Percentiles rank a stretch among this genome's conserved stretches.
Evolutionary conservation across 23 tunicate species (phyloP).

Genomic region (Clavelina lepadiformis): DNA sequence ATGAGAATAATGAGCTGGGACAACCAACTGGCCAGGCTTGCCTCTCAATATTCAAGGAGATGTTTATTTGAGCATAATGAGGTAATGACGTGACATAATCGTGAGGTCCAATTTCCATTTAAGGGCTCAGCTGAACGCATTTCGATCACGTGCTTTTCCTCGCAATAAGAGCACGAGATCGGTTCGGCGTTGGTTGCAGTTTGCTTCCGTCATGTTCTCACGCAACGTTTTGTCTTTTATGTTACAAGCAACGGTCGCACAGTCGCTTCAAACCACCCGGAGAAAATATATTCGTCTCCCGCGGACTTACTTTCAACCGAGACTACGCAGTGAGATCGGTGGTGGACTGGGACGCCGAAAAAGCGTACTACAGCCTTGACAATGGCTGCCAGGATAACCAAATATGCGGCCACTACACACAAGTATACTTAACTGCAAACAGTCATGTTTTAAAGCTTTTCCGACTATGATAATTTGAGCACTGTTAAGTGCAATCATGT

Average conservation of each 20-base stretch:
- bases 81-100: too few species aligned
- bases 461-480: too few species aligned
- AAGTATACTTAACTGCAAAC: too few species aligned
- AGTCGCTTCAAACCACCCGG: slow-evolving; percentile 12
- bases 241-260: slow-evolving; percentile 17
- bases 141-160: too few species aligned
- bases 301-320: slow-evolving; percentile 9
- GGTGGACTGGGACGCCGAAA: slow-evolving; percentile 54
- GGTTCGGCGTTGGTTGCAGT: too few species aligned
- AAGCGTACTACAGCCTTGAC: slow-evolving; percentile 25
- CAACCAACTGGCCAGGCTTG: slow-evolving; percentile 38
- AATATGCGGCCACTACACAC: slow-evolving; percentile 55
- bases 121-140: too few species aligned
- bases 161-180: too few species aligned
- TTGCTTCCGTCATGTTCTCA: too few species aligned
- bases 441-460: too few species aligned
- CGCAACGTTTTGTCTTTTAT: too few species aligned
- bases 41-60: slow-evolving; percentile 39
- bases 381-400: slow-evolving; percentile 8
- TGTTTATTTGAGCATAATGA: slow-evolving; percentile 15
- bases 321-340: slow-evolving; percentile 12
- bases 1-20: slow-evolving; percentile 84
- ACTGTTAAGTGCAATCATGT: too few species aligned
- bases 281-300: slow-evolving; percentile 24
- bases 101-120: too few species aligned